Evolutionary conservation across 2,888 invertebrate species (phyloP).

Genomic region (Tupiocoris notatus): DNA sequence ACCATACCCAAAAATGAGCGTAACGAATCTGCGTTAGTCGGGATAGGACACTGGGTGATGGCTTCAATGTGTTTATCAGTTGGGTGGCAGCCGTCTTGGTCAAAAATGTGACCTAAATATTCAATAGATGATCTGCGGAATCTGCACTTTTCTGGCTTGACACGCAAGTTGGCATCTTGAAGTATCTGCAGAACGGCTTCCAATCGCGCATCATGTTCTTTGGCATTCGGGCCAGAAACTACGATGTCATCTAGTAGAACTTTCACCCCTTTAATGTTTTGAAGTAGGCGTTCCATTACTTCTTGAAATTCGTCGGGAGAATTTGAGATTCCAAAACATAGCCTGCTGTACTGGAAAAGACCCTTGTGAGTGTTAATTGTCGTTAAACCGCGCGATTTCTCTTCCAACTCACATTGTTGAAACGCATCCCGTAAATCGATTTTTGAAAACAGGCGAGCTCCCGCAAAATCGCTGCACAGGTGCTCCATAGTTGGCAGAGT

Average conservation of each 20-base stretch:
- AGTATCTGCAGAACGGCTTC: too few species aligned
- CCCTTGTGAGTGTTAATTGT: not conserved
- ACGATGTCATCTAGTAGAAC: constrained; percentile 32
- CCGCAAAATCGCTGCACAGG: not conserved
- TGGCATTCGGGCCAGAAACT: too few species aligned
- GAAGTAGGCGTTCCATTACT: constrained; percentile 9
- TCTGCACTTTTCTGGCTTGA: too few species aligned
- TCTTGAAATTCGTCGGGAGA: constrained; percentile 43
- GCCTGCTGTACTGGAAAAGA: not conserved
- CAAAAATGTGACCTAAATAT: too few species aligned
- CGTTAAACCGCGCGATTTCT: not conserved
- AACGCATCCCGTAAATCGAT: not conserved
- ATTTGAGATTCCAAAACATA: constrained; percentile 45
- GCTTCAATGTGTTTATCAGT: too few species aligned
- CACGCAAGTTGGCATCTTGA: too few species aligned
- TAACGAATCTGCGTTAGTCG: too few species aligned
- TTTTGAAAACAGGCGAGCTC: not conserved
- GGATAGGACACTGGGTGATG: too few species aligned
- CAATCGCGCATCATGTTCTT: too few species aligned
- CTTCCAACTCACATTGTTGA: not conserved
- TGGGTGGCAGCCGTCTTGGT: too few species aligned
- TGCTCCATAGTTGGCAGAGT: constrained; percentile 47
- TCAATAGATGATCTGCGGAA: too few species aligned
- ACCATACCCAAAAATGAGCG: too few species aligned
- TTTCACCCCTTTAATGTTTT: constrained; percentile 7